A percentile compares a stretch with the other conserved stretches of the same genome.
Conservation (phyloP, 2,113 vertebrate species). For the Pholis gunnellus region DNA sequence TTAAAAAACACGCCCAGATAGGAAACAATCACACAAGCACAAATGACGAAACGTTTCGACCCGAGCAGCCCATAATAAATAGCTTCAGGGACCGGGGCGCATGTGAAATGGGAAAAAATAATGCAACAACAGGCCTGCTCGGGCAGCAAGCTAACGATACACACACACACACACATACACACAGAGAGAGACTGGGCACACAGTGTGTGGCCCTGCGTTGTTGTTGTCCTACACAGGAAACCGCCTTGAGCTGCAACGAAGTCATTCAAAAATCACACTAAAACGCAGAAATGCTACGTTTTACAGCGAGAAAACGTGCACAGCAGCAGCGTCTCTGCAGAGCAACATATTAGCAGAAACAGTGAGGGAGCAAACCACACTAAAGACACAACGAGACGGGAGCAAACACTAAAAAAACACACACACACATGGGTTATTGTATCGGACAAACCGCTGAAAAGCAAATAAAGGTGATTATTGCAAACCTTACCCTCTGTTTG, state of each 20-base stretch:
- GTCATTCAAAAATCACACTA: neutral
- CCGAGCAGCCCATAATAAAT: neutral
- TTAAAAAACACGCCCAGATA: conserved; percentile 43
- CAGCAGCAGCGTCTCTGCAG: conserved; percentile 16
- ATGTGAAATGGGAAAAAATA: conserved; percentile 18
- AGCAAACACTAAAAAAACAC: conserved; percentile 9
- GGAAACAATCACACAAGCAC: neutral
- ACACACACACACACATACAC: conserved; percentile 23
- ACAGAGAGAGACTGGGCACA: conserved; percentile 12
- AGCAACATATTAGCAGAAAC: conserved; percentile 46
- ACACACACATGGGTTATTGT: neutral
- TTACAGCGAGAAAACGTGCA: neutral
- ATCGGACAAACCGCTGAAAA: neutral
- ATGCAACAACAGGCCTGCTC: conserved; percentile 45
- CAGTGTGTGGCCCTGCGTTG: neutral
- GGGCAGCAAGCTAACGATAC: conserved; percentile 26
- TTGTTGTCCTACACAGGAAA: neutral
- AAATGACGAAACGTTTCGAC: neutral
- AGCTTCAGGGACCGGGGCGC: neutral
- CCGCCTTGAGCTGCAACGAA: no score
- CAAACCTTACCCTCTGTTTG: conserved; percentile 69
- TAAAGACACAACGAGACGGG: conserved; percentile 22
- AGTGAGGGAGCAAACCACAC: conserved; percentile 25
- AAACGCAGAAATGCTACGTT: neutral
- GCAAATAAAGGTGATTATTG: neutral